These are phyloP conservation scores for Callipepla californica DNA, from an alignment of 2,113 vertebrate genomes.

Conservation along the genomic window DNA sequence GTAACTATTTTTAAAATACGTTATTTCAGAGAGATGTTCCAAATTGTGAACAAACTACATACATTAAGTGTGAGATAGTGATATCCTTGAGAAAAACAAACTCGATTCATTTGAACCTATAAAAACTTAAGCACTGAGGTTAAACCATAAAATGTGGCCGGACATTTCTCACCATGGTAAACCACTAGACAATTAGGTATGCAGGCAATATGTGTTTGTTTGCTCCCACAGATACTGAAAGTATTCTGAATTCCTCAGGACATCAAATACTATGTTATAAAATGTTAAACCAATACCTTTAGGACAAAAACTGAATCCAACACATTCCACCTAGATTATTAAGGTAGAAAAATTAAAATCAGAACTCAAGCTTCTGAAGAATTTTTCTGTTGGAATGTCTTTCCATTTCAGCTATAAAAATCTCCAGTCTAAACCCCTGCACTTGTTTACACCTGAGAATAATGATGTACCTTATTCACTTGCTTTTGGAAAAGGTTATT, in stretches of 20 bases:
- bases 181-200: conserved; percentile 38
- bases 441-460: conserved; percentile 71
- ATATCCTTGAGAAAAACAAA: not conserved
- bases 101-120: not conserved
- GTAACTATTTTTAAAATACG: not conserved
- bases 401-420: conserved; percentile 68
- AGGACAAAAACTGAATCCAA: conserved; percentile 57
- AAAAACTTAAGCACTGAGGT: conserved; percentile 16
- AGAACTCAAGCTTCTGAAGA: not conserved
- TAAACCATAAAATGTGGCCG: conserved; percentile 30
- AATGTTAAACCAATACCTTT: conserved; percentile 58
- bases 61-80: not conserved
- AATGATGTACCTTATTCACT: conserved; percentile 57
- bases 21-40: not conserved
- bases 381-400: not conserved
- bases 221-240: conserved; percentile 1
- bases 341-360: conserved; percentile 21
- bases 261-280: conserved; percentile 64
- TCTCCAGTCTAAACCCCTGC: conserved; percentile 39
- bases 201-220: conserved; percentile 50
- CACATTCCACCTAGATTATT: conserved; percentile 20
- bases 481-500: conserved; percentile 62
- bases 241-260: conserved; percentile 40
- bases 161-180: conserved; percentile 17
- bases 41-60: not conserved